These are phyloP conservation scores for Elephantulus edwardii DNA, from an alignment of 2,113 vertebrate genomes.

Conservation along the genomic window DNA sequence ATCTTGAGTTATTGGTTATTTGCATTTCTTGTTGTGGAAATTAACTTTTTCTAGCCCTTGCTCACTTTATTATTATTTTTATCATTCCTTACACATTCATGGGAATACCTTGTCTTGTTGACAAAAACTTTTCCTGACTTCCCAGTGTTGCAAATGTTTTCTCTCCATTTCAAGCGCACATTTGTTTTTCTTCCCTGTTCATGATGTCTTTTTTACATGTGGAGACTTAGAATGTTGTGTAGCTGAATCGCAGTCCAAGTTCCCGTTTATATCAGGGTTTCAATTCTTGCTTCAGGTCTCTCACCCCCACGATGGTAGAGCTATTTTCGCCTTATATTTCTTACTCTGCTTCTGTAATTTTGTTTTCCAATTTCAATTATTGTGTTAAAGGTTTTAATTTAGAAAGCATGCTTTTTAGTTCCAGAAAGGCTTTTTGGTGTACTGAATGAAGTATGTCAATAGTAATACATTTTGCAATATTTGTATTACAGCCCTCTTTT, in stretches of 20 bases:
- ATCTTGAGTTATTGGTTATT: neutral
- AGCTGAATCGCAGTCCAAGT: neutral
- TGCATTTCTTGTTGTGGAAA: neutral
- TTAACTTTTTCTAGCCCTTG: neutral
- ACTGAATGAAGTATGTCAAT: neutral
- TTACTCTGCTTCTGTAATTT: neutral
- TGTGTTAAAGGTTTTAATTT: conserved; percentile 10
- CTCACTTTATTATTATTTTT: neutral
- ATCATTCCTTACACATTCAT: neutral
- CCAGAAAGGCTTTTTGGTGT: neutral
- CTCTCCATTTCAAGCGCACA: neutral
- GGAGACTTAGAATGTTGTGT: neutral
- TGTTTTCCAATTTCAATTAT: conserved; percentile 30
- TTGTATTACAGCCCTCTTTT: neutral
- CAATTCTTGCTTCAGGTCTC: neutral
- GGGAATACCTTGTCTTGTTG: neutral
- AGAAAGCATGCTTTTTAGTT: neutral
- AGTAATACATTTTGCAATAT: neutral
- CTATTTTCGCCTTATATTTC: neutral
- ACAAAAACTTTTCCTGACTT: neutral
- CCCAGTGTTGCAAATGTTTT: neutral
- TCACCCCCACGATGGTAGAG: neutral
- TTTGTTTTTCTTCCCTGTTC: neutral
- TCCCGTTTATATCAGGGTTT: neutral
- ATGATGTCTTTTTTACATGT: neutral